phyloP scores from a whole-genome alignment of 2,113 vertebrate species.

The zebrafish (Danio rerio) region GRCz12tu NC_133180.1:21051501-21052000 shows the following conservation, averaged over 20 bases:
- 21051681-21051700: conserved; percentile 57
- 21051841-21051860: conserved; percentile 3
- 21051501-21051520: background rate
- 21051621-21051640: conserved; percentile 54
- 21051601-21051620: conserved; percentile 7
- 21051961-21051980: background rate
- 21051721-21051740: conserved; percentile 6
- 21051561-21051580: background rate
- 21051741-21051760: conserved; percentile 43
- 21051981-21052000: background rate
- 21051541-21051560: background rate
- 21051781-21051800: conserved; percentile 66
- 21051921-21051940: conserved; percentile 9
- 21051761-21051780: conserved; percentile 74
- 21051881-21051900: background rate
- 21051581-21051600: too few relatives aligned
- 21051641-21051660: conserved; percentile 15
- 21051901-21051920: conserved; percentile 31
- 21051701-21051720: conserved; percentile 17
- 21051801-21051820: conserved; percentile 52
- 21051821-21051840: conserved; percentile 38
- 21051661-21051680: conserved; percentile 63
- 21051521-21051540: background rate
- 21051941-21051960: conserved; percentile 8
- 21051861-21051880: conserved; percentile 12